Base-by-base conservation (phyloP, 2,888 invertebrate species). In the Camponotus fellah region DNA sequence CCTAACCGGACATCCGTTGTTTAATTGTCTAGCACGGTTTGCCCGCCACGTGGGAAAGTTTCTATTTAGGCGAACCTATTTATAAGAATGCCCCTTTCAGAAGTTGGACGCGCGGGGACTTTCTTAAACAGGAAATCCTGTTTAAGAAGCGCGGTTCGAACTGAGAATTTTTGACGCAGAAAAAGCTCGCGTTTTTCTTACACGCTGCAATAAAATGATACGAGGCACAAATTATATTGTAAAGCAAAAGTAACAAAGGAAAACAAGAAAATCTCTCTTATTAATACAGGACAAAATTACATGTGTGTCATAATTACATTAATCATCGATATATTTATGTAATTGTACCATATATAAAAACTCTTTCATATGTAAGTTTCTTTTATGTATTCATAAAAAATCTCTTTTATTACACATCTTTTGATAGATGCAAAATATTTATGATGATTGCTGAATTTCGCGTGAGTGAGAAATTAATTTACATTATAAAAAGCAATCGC, bases 1-100 rank as follows among this genome's bases (percentile, higher is more conserved):
- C 68, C 71, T 86, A 87, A 92, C 91, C 92, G 92, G 93, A 93
- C 91, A 88, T 92, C 93, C 93, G 93, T 91, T 92, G 91, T 92
- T 93, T 92, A 92, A 93, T 93, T 93, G 92, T 92, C 91, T 91
- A 91, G 86, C 81, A 82, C 85, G 81, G 89, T 83, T 77, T 88
- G 86, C 83, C 75, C 84, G 77, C 87, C 92, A 92, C 91, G 92
- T 92, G 92, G 91, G 92, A 92, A 93, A 92, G 82, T 91, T 90
- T 92, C 92, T 92, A 92, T 92, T 92, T 90, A 92, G 91, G 91
- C 91, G 90, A 90, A 91, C 83, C 83, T 86, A 86, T 86, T 86
- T 86, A 86, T 89, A 85, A 85, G 85, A 85, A 86, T 86, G 58
- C 83, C 60, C 75, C 83, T 80, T 85, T 83, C 83, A 83, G 68